Percentiles rank a stretch among this genome's conserved stretches.
Conservation (phyloP, 1,140 invertebrate species). For the Halesus radiatus region DNA sequence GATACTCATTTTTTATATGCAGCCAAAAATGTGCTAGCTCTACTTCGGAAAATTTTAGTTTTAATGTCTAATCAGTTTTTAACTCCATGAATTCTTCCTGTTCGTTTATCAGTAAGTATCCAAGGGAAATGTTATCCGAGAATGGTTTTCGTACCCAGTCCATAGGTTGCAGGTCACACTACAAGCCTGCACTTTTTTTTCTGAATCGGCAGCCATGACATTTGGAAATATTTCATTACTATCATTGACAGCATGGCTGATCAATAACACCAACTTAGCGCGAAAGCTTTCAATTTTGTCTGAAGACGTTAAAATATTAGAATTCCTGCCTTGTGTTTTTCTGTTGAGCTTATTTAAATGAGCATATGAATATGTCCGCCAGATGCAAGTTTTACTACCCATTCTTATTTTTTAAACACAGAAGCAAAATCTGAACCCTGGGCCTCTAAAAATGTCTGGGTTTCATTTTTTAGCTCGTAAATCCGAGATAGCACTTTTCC, state of each 20-base stretch:
- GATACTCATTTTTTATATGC: too few species aligned
- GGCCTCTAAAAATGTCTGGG: conserved; percentile 22
- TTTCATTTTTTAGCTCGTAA: conserved; percentile 21
- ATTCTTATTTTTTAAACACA: conserved; percentile 28
- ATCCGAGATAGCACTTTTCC: conserved; percentile 26
- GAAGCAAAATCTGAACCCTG: conserved; percentile 30
- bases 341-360: conserved; percentile 27
- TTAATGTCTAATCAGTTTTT: conserved; percentile 29
- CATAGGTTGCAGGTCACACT: too few species aligned
- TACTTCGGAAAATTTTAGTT: too few species aligned
- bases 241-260: too few species aligned
- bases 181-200: conserved; percentile 23
- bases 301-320: conserved; percentile 40
- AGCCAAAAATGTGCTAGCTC: too few species aligned
- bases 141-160: too few species aligned
- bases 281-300: conserved; percentile 28
- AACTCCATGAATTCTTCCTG: conserved; percentile 39
- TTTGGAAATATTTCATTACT: too few species aligned
- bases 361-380: conserved; percentile 29
- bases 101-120: conserved; percentile 40
- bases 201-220: conserved; percentile 31
- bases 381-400: conserved; percentile 20
- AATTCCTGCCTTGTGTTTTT: conserved; percentile 38
- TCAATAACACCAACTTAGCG: too few species aligned
- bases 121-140: conserved; percentile 28